Evolutionary conservation across 2,113 vertebrate genomes (phyloP), one percentile per base, ranked within the genome.

Genomic region (Grammomys dolichurus): DNA sequence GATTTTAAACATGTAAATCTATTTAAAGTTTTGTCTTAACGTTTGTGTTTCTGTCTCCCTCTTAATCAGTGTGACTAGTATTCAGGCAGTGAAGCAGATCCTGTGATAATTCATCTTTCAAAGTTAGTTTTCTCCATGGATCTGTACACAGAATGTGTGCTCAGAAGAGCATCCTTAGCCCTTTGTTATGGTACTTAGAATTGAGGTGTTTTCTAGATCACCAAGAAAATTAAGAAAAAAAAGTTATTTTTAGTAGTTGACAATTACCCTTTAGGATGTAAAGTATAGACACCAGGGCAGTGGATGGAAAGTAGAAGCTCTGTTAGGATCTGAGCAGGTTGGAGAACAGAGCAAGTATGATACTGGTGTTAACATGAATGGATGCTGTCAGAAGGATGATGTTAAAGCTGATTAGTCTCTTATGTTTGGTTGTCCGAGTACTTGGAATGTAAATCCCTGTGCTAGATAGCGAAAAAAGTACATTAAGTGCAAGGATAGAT

Each of bases 171-270:
- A 31, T 48, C 40, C 81, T 95, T 12, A 91, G 17, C 26, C 54
- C 5, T 94, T 69, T 31, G 12, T 76, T 87, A 3, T 87, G 26
- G 75, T 77, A 72, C 51, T 94, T 5, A 56, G 54, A 89, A 93
- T 13, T 51, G 20, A 90, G 51, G 5, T 56, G 43, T 67, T 31
- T 87, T 89, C 60, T 43, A 89, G 54, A 36, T n/a, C 95, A 70
- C 56, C 67, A 89, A 94, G 95, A 58, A 81, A 75, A 54, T 22
- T 87, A 90, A 82, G 43, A 26, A 82, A 70, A 94, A 95, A 85
- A 95, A n/a, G 58, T 91, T 9, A 81, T 77, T 90, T 90, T 56
- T 86, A 94, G 51, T 22, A 90, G 81, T 84, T 51, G 28, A 70
- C 78, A 51, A 65, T 75, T 72, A 43, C 13, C 24, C 33, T 94